Evolutionary conservation across 2,113 vertebrate genomes (phyloP), one percentile per base, ranked within the genome.

Genomic region (Hippoglossus stenolepis): DNA sequence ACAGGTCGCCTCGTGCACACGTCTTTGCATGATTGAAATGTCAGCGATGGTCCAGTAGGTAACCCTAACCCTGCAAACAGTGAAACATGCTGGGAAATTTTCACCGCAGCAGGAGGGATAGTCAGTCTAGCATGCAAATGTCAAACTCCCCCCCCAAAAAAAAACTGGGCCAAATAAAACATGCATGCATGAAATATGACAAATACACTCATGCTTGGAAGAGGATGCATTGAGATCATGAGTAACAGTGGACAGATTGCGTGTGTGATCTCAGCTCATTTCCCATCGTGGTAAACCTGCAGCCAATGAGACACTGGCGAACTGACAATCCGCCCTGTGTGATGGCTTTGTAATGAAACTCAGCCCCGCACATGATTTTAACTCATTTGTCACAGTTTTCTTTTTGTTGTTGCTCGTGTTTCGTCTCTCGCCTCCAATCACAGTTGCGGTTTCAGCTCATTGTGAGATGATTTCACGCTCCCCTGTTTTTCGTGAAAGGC

Each of bases 121-220:
- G 68, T 61, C 77, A 68, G 65, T 77, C 40, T 69, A 15, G 70
- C 86, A 73, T 67, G 75, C 57, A 87, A 84, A 87, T 77, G 73
- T 84, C 70, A 81, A 76, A n/a, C 23, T 1, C 31, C 31, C 31
- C 6, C 24, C 24, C 24, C 24, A 2, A 7, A 31, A 57, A 24
- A 58, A 49, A 80, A 56, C n/a, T 23, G 40, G 64, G 82, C 67
- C 77, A 86, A 74, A 21, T 60, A 28, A 79, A 84, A 70, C 73
- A 85, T 13, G 15, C 73, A 85, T 10, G 15, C 57, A 53, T 5
- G 35, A 60, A 31, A 67, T 21, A 35, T 17, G 20, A 73, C 26
- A 28, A 20, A 66, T 40, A 31, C 65, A 58, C 65, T 47, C 60
- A 20, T 5, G 35, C 45, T 49, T 85, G 35, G 35, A 38, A 38